A percentile compares a stretch with the other conserved stretches of the same genome.
Conservation (phyloP, 2,888 invertebrate species). For the Artemia sinica region DNA sequence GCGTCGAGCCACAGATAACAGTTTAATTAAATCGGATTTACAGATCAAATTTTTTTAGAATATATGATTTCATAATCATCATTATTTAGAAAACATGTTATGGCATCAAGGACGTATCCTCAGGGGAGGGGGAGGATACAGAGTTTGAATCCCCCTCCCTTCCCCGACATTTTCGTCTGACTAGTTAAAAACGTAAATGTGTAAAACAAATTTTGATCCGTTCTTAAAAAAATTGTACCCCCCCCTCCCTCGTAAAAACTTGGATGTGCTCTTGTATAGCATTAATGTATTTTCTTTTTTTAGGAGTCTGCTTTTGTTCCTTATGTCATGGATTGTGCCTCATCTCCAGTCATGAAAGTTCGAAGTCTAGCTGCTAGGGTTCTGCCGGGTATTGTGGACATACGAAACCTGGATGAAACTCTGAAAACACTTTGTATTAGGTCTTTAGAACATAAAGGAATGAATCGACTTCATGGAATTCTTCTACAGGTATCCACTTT, state of each 20-base stretch:
- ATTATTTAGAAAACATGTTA: too few species aligned
- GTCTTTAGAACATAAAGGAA: not conserved
- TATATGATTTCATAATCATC: too few species aligned
- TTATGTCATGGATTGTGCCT: not conserved
- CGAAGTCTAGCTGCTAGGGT: not conserved
- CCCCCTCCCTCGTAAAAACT: not conserved
- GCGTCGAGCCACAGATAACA: too few species aligned
- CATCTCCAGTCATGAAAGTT: not conserved
- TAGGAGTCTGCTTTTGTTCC: not conserved
- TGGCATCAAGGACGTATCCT: too few species aligned
- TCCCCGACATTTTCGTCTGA: too few species aligned
- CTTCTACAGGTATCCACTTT: not conserved
- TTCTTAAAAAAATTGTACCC: too few species aligned
- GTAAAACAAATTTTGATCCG: too few species aligned
- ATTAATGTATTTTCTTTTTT: not conserved
- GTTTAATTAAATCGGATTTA: too few species aligned
- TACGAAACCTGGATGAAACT: not conserved
- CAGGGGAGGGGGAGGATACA: too few species aligned
- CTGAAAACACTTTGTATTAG: not conserved
- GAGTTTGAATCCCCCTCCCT: too few species aligned
- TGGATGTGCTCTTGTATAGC: not conserved
- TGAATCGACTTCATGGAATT: not conserved
- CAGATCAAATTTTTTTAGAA: too few species aligned
- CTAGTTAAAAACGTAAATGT: too few species aligned
- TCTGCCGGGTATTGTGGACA: not conserved